phyloP scores from a whole-genome alignment of 1,140 invertebrate genomes.

The Oscheius sp. region DNA sequence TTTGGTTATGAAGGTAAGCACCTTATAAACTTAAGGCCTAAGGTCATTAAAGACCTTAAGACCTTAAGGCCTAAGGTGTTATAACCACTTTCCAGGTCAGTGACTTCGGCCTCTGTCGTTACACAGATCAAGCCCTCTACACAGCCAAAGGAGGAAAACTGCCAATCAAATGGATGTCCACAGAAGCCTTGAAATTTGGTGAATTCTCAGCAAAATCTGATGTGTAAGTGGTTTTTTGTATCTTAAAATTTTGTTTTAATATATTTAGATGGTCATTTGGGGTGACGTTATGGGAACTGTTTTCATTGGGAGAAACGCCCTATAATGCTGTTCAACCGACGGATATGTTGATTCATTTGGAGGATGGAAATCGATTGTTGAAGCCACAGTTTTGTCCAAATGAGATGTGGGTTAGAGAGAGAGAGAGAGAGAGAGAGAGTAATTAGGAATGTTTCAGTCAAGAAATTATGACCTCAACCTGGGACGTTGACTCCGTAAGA shows the following conservation, averaged over 20 bases:
- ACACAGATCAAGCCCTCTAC: constrained; percentile 28
- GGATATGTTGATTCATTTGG: constrained; percentile 4
- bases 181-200: constrained; percentile 33
- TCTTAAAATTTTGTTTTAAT: not conserved
- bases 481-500: no score
- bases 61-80: constrained; percentile 1
- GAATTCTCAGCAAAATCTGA: constrained; percentile 35
- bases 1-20: constrained; percentile 26
- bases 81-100: constrained; percentile 22
- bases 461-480: no score
- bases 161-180: constrained; percentile 36
- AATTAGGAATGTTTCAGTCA: no score
- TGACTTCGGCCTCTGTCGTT: constrained; percentile 34
- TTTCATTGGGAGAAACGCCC: constrained; percentile 5
- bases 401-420: no score
- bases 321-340: constrained; percentile 3
- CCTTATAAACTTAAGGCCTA: no score
- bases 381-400: constrained; percentile 10
- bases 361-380: not conserved
- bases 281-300: not conserved
- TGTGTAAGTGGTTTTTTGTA: constrained; percentile 20
- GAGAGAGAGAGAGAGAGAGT: no score
- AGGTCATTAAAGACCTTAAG: not conserved
- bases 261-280: constrained; percentile 15
- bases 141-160: constrained; percentile 32